A percentile compares a stretch with the other conserved stretches of the same genome.
phyloP scores from a whole-genome alignment of 2,113 vertebrate genomes.

The Grus americana region DNA sequence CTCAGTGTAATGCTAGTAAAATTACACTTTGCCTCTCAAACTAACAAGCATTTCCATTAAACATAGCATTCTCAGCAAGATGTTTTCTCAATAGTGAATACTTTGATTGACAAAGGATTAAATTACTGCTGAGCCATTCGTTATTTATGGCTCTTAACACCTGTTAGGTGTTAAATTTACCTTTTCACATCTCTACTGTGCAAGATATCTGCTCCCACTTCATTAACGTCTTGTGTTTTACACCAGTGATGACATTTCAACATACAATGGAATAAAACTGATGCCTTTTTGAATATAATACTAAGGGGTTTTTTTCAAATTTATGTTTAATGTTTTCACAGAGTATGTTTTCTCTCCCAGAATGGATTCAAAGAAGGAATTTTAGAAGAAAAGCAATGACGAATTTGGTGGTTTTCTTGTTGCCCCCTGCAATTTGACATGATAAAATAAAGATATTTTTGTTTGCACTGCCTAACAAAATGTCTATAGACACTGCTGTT shows the following conservation, averaged over 20 bases:
- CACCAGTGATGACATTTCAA: neutral
- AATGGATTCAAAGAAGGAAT: neutral
- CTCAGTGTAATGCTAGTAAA: neutral
- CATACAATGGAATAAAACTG: neutral
- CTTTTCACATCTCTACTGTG: slow-evolving; percentile 18
- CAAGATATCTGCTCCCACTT: neutral
- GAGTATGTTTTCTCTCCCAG: neutral
- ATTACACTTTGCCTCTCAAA: slow-evolving; percentile 18
- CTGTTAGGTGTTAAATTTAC: slow-evolving; percentile 56
- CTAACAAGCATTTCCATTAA: slow-evolving; percentile 41
- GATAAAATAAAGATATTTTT: neutral
- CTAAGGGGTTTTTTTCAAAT: neutral
- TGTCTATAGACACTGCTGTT: neutral
- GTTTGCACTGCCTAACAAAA: neutral
- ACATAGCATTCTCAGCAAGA: neutral
- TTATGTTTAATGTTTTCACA: neutral
- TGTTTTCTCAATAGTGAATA: slow-evolving; percentile 17
- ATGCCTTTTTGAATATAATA: neutral
- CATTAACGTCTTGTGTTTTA: slow-evolving; percentile 11
- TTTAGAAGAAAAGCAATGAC: neutral
- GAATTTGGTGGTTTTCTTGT: neutral
- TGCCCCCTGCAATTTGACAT: neutral
- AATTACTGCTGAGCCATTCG: neutral
- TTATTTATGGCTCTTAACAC: slow-evolving; percentile 50
- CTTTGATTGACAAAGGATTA: slow-evolving; percentile 58